These are phyloP conservation scores for Ploceus nigricollis DNA, from an alignment of 2,113 vertebrate genomes.

Conservation along the genomic window DNA sequence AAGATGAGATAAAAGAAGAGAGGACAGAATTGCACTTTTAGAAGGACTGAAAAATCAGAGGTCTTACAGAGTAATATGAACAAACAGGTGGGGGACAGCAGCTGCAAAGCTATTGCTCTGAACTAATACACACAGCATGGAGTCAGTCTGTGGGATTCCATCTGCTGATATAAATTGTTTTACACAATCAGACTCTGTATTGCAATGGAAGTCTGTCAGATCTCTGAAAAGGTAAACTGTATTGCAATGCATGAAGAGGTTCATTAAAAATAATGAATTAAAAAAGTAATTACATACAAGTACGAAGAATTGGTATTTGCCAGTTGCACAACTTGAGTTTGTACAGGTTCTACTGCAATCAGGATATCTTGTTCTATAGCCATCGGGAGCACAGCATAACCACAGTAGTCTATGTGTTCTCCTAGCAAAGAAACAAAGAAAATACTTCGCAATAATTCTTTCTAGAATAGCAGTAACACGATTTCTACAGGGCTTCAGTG, in stretches of 20 bases:
- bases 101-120: neutral
- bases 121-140: neutral
- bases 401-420: conserved; percentile 97
- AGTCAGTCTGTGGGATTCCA: neutral
- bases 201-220: neutral
- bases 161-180: neutral
- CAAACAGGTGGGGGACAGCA: neutral
- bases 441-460: neutral
- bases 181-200: neutral
- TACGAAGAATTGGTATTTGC: conserved; percentile 85
- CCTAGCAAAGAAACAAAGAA: conserved; percentile 71
- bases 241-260: neutral
- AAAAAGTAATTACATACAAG: conserved; percentile 74
- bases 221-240: neutral
- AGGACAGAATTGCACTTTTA: neutral
- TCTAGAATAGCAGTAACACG: neutral
- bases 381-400: conserved; percentile 96
- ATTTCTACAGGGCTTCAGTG: neutral
- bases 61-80: neutral
- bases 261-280: neutral
- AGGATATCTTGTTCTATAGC: conserved; percentile 93
- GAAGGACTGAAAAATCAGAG: neutral
- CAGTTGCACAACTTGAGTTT: conserved; percentile 77
- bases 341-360: conserved; percentile 84
- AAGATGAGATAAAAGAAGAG: neutral